These are phyloP conservation scores for Anolis apletophallus DNA, from an alignment of 2,797 vertebrate species.

Conservation along the genomic window DNA sequence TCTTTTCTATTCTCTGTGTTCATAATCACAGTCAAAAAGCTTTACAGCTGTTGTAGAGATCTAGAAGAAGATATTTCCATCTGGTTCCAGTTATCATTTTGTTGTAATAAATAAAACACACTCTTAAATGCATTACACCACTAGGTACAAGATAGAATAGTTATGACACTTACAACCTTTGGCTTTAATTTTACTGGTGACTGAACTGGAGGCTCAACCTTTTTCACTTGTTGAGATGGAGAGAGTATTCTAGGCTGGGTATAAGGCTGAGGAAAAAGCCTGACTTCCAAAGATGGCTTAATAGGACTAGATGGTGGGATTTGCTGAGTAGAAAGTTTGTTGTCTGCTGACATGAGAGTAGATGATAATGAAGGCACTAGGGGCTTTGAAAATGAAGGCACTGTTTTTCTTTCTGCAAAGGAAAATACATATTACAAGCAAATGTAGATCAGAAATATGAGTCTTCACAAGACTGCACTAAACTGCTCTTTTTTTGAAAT, in stretches of 20 bases:
- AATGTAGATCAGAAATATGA: neutral
- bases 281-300: constrained; percentile 80
- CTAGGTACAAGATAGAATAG: neutral
- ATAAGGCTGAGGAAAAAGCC: constrained; percentile 85
- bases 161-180: constrained; percentile 85
- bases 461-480: neutral
- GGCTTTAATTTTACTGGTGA: constrained; percentile 79
- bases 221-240: constrained; percentile 81
- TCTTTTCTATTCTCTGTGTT: neutral
- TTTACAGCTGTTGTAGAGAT: neutral
- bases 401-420: constrained; percentile 92
- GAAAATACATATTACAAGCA: constrained; percentile 1
- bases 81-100: neutral
- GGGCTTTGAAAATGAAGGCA: constrained; percentile 91
- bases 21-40: neutral
- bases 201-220: constrained; percentile 74
- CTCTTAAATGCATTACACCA: neutral
- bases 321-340: constrained; percentile 77
- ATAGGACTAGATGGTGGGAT: constrained; percentile 86
- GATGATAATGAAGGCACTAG: constrained; percentile 92
- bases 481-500: rapidly evolving
- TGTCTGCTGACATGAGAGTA: constrained; percentile 81
- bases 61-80: neutral
- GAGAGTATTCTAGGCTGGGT: constrained; percentile 78
- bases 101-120: neutral